Conservation (phyloP, 2,797 vertebrate genomes). For the Bradypodion pumilum region DNA sequence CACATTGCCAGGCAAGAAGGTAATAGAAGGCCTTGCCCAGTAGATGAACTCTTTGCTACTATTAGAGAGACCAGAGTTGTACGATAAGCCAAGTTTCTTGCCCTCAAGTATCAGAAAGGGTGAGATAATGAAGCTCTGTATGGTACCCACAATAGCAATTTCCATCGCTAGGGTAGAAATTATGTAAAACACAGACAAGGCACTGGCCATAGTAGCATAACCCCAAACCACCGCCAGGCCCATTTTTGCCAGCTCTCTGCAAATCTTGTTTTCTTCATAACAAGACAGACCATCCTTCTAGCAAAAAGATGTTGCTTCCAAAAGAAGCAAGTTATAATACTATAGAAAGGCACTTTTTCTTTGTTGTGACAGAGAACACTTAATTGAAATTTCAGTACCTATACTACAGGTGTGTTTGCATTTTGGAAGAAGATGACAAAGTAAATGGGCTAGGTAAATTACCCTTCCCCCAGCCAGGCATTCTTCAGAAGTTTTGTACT, state of each 20-base stretch:
- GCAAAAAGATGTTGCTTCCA: not conserved
- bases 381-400: not conserved
- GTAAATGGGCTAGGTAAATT: not conserved
- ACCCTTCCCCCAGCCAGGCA: not conserved
- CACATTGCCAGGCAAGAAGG: not conserved
- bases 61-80: not conserved
- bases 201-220: slow-evolving; percentile 27
- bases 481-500: not conserved
- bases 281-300: not conserved
- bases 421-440: not conserved
- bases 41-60: not conserved
- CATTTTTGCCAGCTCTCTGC: not conserved
- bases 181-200: slow-evolving; percentile 31
- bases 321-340: not conserved
- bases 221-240: slow-evolving; percentile 21
- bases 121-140: slow-evolving; percentile 6
- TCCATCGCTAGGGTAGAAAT: slow-evolving; percentile 22
- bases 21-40: not conserved
- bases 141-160: slow-evolving; percentile 13
- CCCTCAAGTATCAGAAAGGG: not conserved
- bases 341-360: slow-evolving; percentile 18
- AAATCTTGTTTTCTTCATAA: not conserved
- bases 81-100: slow-evolving; percentile 1
- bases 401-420: not conserved
- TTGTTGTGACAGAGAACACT: not conserved